These are phyloP conservation scores for Galeruca laticollis DNA, from an alignment of 2,888 invertebrate genomes.

Conservation along the genomic window DNA sequence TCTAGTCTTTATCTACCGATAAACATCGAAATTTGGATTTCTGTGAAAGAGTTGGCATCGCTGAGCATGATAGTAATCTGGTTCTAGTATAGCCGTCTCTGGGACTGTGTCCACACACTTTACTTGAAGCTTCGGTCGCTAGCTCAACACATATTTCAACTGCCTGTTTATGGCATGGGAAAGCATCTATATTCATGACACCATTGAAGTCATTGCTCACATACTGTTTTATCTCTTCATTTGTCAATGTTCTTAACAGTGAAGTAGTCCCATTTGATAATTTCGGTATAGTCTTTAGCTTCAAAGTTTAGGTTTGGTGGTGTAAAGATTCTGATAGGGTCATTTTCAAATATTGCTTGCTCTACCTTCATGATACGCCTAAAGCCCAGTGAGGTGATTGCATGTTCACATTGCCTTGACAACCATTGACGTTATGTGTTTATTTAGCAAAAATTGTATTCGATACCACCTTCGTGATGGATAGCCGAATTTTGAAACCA, in stretches of 20 bases:
- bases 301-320: not conserved
- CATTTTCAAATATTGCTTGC: not conserved
- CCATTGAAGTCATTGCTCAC: slow-evolving; percentile 5
- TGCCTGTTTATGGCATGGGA: slow-evolving; percentile 7
- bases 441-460: too few species aligned
- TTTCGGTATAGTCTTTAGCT: not conserved
- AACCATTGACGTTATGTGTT: too few species aligned
- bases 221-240: slow-evolving; percentile 9
- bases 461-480: too few species aligned
- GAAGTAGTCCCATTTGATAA: slow-evolving; percentile 3
- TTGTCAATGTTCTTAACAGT: slow-evolving; percentile 10
- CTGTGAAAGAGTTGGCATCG: too few species aligned
- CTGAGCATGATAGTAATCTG: too few species aligned
- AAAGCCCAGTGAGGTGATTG: too few species aligned
- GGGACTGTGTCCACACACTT: slow-evolving; percentile 4
- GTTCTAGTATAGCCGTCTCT: slow-evolving; percentile 11
- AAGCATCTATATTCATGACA: slow-evolving; percentile 11
- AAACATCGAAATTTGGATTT: too few species aligned
- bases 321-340: not conserved
- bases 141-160: slow-evolving; percentile 4
- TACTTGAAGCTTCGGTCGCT: too few species aligned
- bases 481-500: too few species aligned
- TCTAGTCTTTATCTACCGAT: too few species aligned
- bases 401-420: too few species aligned
- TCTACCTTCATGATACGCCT: not conserved